Conservation (phyloP, 2,797 vertebrate genomes). For the Rhodeus uyekii region DNA sequence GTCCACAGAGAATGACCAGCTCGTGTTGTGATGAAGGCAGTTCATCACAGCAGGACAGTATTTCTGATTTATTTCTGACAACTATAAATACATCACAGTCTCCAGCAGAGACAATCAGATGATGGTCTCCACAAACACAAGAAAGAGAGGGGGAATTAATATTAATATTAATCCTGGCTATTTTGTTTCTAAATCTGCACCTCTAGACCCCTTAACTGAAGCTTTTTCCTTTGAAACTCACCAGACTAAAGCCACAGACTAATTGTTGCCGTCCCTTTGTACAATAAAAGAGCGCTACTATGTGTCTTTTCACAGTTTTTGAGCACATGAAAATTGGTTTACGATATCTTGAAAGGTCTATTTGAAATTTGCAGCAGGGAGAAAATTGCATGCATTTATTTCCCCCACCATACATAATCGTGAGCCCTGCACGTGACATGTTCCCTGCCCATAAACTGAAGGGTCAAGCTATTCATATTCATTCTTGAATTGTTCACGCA, state of each 20-base stretch:
- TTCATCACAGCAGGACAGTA: conserved; percentile 78
- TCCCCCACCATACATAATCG: conserved; percentile 17
- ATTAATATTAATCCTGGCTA: background rate
- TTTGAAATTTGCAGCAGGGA: conserved; percentile 27
- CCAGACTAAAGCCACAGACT: conserved; percentile 1
- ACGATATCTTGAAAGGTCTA: conserved; percentile 18
- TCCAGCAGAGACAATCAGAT: background rate
- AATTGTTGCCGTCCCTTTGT: conserved; percentile 10
- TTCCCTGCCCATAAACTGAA: conserved; percentile 15
- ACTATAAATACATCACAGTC: conserved; percentile 37
- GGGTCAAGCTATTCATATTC: conserved; percentile 35
- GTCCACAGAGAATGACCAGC: conserved; percentile 54
- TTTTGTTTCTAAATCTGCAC: background rate
- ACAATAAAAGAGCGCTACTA: conserved; percentile 29
- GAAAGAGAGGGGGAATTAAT: background rate
- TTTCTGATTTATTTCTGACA: conserved; percentile 66
- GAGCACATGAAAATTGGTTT: conserved; percentile 25
- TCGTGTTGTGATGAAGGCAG: conserved; percentile 81
- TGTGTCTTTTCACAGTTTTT: conserved; percentile 29
- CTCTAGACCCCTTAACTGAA: background rate
- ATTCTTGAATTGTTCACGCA: conserved; percentile 2
- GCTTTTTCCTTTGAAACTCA: background rate
- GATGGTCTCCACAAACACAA: background rate
- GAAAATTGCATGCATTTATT: conserved; percentile 42
- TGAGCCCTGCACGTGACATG: background rate